These are phyloP conservation scores for Protaetia brevitarsis DNA, from an alignment of 1,140 invertebrate species.

Conservation along the genomic window DNA sequence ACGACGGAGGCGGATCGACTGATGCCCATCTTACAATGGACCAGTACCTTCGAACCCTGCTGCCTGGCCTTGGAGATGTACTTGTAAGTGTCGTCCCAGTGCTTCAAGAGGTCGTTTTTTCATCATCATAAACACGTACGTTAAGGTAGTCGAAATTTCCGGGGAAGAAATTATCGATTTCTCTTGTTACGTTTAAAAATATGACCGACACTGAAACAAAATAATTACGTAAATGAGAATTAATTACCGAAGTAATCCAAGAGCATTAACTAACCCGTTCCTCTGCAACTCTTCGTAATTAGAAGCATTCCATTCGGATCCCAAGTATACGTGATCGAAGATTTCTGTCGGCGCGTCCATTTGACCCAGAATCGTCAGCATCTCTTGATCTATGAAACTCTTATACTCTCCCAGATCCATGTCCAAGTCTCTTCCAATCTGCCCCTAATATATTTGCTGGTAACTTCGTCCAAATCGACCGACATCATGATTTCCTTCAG, in stretches of 20 bases:
- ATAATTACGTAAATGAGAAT: conserved; percentile 19
- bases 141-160: conserved; percentile 95
- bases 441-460: conserved; percentile 86
- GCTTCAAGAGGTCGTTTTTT: conserved; percentile 91
- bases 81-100: conserved; percentile 96
- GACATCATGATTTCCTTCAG: conserved; percentile 98
- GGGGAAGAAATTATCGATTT: conserved; percentile 99
- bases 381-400: conserved; percentile 95
- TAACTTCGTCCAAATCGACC: conserved; percentile 95
- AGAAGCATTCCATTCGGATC: conserved; percentile 99
- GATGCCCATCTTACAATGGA: conserved; percentile 99
- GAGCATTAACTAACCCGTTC: conserved; percentile 71
- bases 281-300: conserved; percentile 94
- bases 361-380: conserved; percentile 94
- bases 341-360: conserved; percentile 97
- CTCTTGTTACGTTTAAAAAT: conserved; percentile 95
- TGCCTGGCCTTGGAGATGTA: conserved; percentile 93
- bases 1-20: conserved; percentile 96
- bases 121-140: conserved; percentile 94
- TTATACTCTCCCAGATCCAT: conserved; percentile 90
- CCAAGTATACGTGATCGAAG: conserved; percentile 95
- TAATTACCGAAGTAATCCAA: background rate
- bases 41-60: conserved; percentile 86
- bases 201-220: conserved; percentile 78
- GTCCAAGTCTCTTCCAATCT: conserved; percentile 79